Evolutionary conservation across 1,140 invertebrate genomes (phyloP).

Genomic region (Pogonus chalceus): DNA sequence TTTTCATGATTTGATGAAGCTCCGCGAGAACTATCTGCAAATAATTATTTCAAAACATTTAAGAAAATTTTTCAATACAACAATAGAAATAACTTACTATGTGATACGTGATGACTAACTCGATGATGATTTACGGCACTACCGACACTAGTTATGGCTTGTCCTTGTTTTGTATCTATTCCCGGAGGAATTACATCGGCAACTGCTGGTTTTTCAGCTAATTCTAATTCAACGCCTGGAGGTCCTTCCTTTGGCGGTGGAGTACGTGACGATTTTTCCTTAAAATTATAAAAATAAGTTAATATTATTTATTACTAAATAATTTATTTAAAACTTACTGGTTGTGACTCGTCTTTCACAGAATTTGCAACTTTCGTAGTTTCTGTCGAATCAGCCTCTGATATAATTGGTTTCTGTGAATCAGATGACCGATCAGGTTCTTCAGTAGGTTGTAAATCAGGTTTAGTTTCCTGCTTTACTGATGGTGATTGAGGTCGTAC

Average conservation of each 20-base stretch:
- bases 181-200: background rate
- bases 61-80: too few species aligned
- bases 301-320: background rate
- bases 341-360: background rate
- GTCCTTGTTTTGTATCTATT: background rate
- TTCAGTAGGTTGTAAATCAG: background rate
- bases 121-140: background rate
- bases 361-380: constrained; percentile 17
- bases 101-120: background rate
- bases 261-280: background rate
- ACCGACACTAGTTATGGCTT: background rate
- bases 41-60: too few species aligned
- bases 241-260: background rate
- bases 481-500: background rate
- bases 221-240: background rate
- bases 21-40: background rate
- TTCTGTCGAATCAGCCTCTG: constrained; percentile 33
- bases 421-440: background rate
- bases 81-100: background rate
- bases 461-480: constrained; percentile 1
- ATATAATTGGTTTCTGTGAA: constrained; percentile 8
- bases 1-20: background rate
- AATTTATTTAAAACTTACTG: constrained; percentile 8
- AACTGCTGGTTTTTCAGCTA: background rate
- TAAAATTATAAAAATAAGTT: background rate